Evolutionary conservation across 1,140 invertebrate species (phyloP).

Genomic region (Apolygus lucorum): DNA sequence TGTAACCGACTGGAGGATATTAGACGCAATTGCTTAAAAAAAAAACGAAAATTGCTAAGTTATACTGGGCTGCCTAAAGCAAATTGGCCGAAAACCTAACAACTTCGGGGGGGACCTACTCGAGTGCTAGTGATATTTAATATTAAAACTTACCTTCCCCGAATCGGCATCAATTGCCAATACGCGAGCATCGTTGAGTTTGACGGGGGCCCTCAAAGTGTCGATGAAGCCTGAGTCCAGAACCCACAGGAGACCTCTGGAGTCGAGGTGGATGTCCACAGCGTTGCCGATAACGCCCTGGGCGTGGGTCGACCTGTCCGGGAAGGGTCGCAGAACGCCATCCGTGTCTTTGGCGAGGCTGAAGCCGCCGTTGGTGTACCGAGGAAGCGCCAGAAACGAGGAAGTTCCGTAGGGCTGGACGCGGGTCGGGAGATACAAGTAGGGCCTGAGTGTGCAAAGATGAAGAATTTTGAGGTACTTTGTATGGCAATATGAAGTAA

Average conservation of each 20-base stretch:
- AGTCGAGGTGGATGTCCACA: slow-evolving; percentile 50
- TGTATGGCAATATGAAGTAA: no score
- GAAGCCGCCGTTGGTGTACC: slow-evolving; percentile 48
- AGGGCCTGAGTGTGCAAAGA: no score
- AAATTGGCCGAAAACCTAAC: no score
- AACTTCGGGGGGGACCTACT: no score
- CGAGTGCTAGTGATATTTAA: no score
- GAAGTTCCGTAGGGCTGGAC: slow-evolving; percentile 9
- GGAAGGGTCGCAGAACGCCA: slow-evolving; percentile 46
- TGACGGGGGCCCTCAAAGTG: slow-evolving; percentile 45
- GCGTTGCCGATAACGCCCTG: slow-evolving; percentile 45
- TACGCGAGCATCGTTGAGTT: slow-evolving; percentile 48
- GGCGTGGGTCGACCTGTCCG: slow-evolving; percentile 52
- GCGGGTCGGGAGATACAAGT: slow-evolving; percentile 18
- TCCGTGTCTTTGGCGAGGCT: slow-evolving; percentile 40
- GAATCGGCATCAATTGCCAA: slow-evolving; percentile 45
- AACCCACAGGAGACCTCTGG: slow-evolving; percentile 47
- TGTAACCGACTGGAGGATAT: no score
- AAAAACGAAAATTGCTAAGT: no score
- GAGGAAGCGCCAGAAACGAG: slow-evolving; percentile 17
- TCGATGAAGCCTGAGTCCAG: slow-evolving; percentile 51
- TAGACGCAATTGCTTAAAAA: no score
- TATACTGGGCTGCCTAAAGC: no score
- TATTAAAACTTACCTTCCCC: slow-evolving; percentile 19
- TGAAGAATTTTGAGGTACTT: no score